Evolutionary conservation across 2,113 vertebrate species (phyloP), one percentile per base, ranked within the genome.

Genomic region (Calidris pugnax): DNA sequence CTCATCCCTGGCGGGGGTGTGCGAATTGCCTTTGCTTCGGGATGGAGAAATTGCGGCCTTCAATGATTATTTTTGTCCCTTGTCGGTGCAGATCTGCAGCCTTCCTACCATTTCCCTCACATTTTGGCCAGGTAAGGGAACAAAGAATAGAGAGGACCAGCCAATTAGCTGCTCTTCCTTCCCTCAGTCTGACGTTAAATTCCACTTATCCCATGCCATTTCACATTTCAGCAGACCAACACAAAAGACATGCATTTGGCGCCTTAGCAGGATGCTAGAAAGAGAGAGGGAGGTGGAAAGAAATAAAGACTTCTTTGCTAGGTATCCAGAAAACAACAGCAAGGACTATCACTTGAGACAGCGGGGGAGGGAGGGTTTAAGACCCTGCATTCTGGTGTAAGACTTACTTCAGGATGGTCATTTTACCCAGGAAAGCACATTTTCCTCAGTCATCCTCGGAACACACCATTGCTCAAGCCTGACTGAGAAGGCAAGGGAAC

Each of bases 241-340:
- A 47, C 41, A 39, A 15, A 75, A 79, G 17, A 13, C 3, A 8
- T 8, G 45, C 0, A 0, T 79, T 72, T 83, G 24, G 24, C 53
- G 39, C 30, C 23, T 85, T 33, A 62, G 50, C 56, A 67, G 62
- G 41, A 41, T 62, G 20, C 33, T 67, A 67, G 72, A 62, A 60
- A 56, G 62, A 11, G 14, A 74, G 26, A 67, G 9, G 5, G 21
- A 50, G 12, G 24, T 32, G 23, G 35, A 75, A 74, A 66, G 37
- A 82, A 69, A 88, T 17, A 22, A 19, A 66, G 7, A 17, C 10
- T 10, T 53, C 71, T 71, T 75, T 43, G 21, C 35, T n/a, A 2
- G 10, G 7, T 51, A 20, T 77, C 50, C 68, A 47, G 62, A 27
- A 66, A 50, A 39, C 33, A 84, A 41, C 12, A 74, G 26, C 33